Evolutionary conservation across 2,113 vertebrate genomes (phyloP).

Genomic region (Seriola aureovittata): DNA sequence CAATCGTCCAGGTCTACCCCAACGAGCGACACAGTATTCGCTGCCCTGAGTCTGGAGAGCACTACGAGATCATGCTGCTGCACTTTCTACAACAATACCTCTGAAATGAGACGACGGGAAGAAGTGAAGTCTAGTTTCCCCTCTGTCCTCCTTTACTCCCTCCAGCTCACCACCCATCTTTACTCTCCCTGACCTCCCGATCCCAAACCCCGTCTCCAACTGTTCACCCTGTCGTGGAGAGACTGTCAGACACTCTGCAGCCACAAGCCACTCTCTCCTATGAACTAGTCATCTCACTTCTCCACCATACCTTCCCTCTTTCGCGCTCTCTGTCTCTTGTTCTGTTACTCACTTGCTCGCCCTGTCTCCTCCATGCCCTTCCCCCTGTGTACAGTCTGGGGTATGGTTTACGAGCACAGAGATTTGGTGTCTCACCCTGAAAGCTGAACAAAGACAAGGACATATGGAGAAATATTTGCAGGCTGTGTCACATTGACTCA

Average conservation of each 20-base stretch:
- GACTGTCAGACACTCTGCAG: conserved; percentile 39
- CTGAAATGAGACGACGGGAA: conserved; percentile 84
- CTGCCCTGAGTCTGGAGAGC: conserved; percentile 98
- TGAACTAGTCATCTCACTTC: conserved; percentile 45
- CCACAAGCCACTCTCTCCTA: conserved; percentile 41
- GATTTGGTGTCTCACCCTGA: conserved; percentile 53
- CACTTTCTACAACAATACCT: conserved; percentile 99
- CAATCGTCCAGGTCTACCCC: conserved; percentile 91
- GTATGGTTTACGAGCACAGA: conserved; percentile 50
- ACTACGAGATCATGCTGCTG: conserved; percentile 99
- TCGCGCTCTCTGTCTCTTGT: conserved; percentile 21
- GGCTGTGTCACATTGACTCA: conserved; percentile 67
- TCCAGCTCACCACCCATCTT: conserved; percentile 38
- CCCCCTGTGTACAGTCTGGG: conserved; percentile 56
- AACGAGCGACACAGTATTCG: conserved; percentile 99
- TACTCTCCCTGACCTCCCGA: not conserved
- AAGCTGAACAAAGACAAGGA: conserved; percentile 70
- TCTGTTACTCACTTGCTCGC: conserved; percentile 25
- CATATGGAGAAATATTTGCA: conserved; percentile 54
- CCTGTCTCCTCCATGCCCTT: conserved; percentile 18
- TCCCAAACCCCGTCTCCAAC: not conserved
- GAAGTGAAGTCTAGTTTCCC: conserved; percentile 65
- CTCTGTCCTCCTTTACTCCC: conserved; percentile 36
- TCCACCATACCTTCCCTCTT: conserved; percentile 11
- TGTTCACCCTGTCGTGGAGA: conserved; percentile 24